Conservation (phyloP, 2,797 vertebrate species). For the Hippocampus kuda region DNA sequence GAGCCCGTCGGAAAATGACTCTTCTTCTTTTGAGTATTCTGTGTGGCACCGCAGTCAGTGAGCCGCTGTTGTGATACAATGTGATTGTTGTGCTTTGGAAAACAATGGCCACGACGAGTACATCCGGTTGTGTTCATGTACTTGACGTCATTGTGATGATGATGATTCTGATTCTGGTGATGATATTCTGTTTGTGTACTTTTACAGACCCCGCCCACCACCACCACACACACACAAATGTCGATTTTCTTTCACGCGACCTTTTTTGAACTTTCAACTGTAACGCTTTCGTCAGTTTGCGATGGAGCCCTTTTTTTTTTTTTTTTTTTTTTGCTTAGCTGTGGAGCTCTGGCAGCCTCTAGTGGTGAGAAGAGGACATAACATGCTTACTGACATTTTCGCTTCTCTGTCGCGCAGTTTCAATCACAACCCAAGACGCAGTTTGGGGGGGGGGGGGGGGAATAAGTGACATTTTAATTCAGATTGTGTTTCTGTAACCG, state of each 20-base stretch:
- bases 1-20: slow-evolving; percentile 57
- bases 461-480: background rate
- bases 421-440: background rate
- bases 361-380: slow-evolving; percentile 31
- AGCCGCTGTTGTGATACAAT: slow-evolving; percentile 80
- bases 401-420: slow-evolving; percentile 1
- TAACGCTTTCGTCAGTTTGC: slow-evolving; percentile 13
- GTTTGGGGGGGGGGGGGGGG: background rate
- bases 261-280: slow-evolving; percentile 29
- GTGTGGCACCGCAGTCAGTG: slow-evolving; percentile 68
- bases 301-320: slow-evolving; percentile 7
- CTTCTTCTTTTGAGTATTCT: slow-evolving; percentile 49
- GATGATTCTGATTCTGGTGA: slow-evolving; percentile 37
- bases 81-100: slow-evolving; percentile 86
- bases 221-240: slow-evolving; percentile 33
- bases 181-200: slow-evolving; percentile 55
- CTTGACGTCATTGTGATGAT: slow-evolving; percentile 70
- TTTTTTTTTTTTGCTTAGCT: slow-evolving; percentile 16
- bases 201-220: slow-evolving; percentile 49
- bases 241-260: slow-evolving; percentile 32
- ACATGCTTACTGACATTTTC: slow-evolving; percentile 12
- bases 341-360: slow-evolving; percentile 47
- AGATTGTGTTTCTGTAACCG: background rate
- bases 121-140: slow-evolving; percentile 62
- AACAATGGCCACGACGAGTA: slow-evolving; percentile 64